A percentile compares a stretch with the other conserved stretches of the same genome.
Evolutionary conservation across 2,797 vertebrate genomes (phyloP).

Genomic region (Catamblyrhynchus diadema): DNA sequence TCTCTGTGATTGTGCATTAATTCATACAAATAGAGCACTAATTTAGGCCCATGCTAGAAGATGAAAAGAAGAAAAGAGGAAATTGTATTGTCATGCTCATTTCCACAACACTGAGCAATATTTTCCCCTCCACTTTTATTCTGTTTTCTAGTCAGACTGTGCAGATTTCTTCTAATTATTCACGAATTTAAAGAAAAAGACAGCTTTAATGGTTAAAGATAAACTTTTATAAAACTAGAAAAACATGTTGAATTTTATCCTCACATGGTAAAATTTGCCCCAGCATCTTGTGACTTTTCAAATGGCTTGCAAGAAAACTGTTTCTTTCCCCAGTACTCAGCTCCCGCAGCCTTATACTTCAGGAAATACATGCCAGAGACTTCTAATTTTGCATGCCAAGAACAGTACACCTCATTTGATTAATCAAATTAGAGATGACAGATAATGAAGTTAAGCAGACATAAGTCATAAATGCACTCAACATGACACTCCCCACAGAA

Average conservation of each 20-base stretch:
- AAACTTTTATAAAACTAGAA: background rate
- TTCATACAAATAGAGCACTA: constrained; percentile 91
- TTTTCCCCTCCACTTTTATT: background rate
- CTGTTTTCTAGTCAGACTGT: background rate
- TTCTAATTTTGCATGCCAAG: background rate
- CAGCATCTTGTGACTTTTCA: background rate
- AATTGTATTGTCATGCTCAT: background rate
- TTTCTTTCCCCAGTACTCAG: background rate
- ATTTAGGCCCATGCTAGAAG: constrained; percentile 90
- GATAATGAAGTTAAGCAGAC: background rate
- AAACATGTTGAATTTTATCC: background rate
- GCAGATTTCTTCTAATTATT: background rate
- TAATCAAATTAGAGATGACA: background rate
- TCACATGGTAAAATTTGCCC: background rate
- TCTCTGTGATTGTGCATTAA: constrained; percentile 88
- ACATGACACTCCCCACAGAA: background rate
- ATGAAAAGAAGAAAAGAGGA: background rate
- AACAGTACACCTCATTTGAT: background rate
- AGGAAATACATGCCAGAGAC: background rate
- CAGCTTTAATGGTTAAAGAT: background rate
- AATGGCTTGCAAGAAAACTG: background rate
- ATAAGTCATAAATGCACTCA: background rate
- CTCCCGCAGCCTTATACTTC: background rate
- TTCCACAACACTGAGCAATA: background rate
- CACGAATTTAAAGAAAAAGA: background rate